Base-by-base conservation (phyloP, 2,888 invertebrate genomes). In the Lasioglossum figueresi region DNA sequence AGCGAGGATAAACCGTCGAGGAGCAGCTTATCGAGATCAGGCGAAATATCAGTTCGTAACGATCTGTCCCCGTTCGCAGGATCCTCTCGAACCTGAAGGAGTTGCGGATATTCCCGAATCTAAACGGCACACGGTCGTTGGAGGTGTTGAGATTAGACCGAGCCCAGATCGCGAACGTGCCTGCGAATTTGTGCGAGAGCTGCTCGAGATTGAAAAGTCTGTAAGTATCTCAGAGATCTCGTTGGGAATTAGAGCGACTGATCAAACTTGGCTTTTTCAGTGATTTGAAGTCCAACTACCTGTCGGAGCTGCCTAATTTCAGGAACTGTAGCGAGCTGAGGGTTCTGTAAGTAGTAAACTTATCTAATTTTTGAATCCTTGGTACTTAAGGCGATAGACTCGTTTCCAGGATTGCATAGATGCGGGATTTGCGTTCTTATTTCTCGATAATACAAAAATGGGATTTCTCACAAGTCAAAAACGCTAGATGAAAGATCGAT, bases 51-150 rank as follows among this genome's bases (percentile, higher is more conserved):
- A 66, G 66, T 66, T 19, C 16, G 66, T 66, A 66, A 66, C 31
- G 63, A 27, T 66, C 45, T 43, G 63, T 27, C 31, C 52, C 10
- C 16, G 14, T 63, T 91, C 93, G 81, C 95, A 99, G 99, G 91
- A 97, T 98, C 90, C 95, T 99, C 88, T 98, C 99, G 71, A 98
- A 98, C 95, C 97, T 98, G 83, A 96, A 97, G 88, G 97, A 97
- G 89, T 96, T 99, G 94, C 96, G 96, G 85, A 95, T 96, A 90
- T 98, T 99, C 95, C 99, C 99, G 23, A 97, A 97, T 94, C 96
- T 99, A 92, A 97, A 97, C 93, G 98, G 98, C 73, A 97, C 98
- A 40, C 94, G 94, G 90, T 97, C 97, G 4, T 95, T 99, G 95
- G 98, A 98, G 95, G 96, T 97, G 89, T 96, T 99, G 91, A 96